Base-by-base conservation (phyloP, 2,113 vertebrate genomes). In the Rhadina sibilatrix region DNA sequence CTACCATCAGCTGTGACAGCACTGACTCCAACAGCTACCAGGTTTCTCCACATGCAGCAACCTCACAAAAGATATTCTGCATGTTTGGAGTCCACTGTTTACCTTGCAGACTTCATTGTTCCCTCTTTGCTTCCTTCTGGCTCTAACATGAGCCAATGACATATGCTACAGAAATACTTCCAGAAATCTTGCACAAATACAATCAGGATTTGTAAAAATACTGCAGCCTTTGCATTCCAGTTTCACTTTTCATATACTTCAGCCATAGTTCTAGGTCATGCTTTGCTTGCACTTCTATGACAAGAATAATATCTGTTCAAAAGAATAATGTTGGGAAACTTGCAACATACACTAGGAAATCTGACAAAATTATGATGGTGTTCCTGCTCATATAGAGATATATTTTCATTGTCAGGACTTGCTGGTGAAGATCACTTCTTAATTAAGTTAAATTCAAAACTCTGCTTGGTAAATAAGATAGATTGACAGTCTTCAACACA, bases 311-410 rank as follows among this genome's bases (percentile, higher is more conserved):
- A 57, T 7, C 7, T 50, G 6, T 42, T 64, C 28, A 60, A 81
- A 86, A 70, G 3, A 6, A 54, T 9, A 27, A 37, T 4, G 10
- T 6, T 75, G 33, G 13, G 11, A 71, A 76, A 87, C 76, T 71
- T 49, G 7, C 19, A 1, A 35, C 2, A 1, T 31, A 27, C 3
- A 3, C 6, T 30, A 22, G 11, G 5, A 76, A 81, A 50, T 52
- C 12, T n/a, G 11, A 37, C 15, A 47, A 33, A 76, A 63, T 9
- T 25, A 27, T 30, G 16, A 50, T 31, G 65, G 16, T 50, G 5
- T 35, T 37, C 10, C 38, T 71, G 9, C 16, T 44, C 6, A 40
- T 35, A 35, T 35, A 52, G n/a, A 87, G 37, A 52, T 22, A 7
- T 4, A 38, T 61, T 74, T 83, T 20, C 6, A 18, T 63, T 71